Evolutionary conservation across 2,113 vertebrate genomes (phyloP).

Genomic region (Phasianus colchicus): DNA sequence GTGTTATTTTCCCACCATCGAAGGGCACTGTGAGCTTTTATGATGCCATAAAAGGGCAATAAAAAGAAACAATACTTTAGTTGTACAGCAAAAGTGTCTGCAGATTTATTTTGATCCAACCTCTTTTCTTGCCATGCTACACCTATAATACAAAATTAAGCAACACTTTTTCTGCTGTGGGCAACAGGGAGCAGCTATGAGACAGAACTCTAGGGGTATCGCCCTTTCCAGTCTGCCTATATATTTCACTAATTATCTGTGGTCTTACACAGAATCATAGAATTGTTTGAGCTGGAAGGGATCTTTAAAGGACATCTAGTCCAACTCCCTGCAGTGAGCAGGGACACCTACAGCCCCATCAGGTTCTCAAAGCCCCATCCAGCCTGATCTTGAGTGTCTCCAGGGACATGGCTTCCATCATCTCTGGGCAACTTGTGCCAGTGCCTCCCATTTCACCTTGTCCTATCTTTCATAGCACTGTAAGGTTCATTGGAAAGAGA

Average conservation of each 20-base stretch:
- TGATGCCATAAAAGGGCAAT: conserved; percentile 43
- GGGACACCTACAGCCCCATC: no score
- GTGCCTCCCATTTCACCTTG: no score
- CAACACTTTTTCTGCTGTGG: neutral
- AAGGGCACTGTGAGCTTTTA: conserved; percentile 46
- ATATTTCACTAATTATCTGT: neutral
- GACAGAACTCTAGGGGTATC: neutral
- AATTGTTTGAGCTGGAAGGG: no score
- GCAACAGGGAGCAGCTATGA: neutral
- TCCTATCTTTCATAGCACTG: neutral
- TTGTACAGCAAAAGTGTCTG: conserved; percentile 18
- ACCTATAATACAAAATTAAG: neutral
- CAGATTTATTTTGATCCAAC: neutral
- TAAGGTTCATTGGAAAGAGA: neutral
- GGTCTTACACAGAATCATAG: neutral
- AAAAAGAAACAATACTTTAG: conserved; percentile 51
- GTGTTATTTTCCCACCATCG: neutral
- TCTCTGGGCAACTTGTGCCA: no score
- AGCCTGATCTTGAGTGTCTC: no score
- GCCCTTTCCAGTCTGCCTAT: neutral
- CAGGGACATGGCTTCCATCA: no score
- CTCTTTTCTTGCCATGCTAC: neutral
- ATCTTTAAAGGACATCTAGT: no score
- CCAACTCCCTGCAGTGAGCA: no score
- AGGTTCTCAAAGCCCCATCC: no score